Conservation (phyloP, 1,140 invertebrate species). For the Drosophila ambigua region DNA sequence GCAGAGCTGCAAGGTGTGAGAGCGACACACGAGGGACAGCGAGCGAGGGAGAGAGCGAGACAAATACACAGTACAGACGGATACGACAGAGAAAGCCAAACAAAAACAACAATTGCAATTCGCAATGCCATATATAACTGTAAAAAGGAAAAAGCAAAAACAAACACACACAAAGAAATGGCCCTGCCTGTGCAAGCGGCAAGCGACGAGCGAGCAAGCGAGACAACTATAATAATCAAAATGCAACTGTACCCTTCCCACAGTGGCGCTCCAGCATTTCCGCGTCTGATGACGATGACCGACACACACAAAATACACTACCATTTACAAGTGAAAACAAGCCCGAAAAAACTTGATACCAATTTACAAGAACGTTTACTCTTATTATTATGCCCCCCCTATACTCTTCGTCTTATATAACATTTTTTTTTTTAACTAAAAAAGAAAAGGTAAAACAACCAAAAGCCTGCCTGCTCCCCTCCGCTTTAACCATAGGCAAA, state of each 20-base stretch:
- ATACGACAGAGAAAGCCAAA: constrained; percentile 38
- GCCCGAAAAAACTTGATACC: constrained; percentile 62
- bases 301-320: constrained; percentile 55
- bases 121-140: constrained; percentile 68
- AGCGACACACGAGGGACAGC: constrained; percentile 3
- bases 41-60: constrained; percentile 2
- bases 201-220: constrained; percentile 36
- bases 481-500: constrained; percentile 49
- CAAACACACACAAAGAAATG: constrained; percentile 23
- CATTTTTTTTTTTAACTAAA: constrained; percentile 36
- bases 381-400: constrained; percentile 15
- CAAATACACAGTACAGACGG: constrained; percentile 5
- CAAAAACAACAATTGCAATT: constrained; percentile 56
- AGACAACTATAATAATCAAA: constrained; percentile 51
- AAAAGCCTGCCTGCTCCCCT: constrained; percentile 45
- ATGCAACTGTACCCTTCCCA: constrained; percentile 60
- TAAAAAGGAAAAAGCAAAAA: constrained; percentile 45
- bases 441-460: constrained; percentile 31
- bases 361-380: constrained; percentile 63
- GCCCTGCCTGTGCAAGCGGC: constrained; percentile 33
- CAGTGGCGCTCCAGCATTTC: constrained; percentile 49
- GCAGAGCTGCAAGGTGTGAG: constrained; percentile 72
- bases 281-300: constrained; percentile 25
- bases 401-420: constrained; percentile 16
- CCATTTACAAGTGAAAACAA: constrained; percentile 61